Evolutionary conservation across 2,888 invertebrate genomes (phyloP), one percentile per base, ranked within the genome.

Genomic region (Caenorhabditis drosophilae): DNA sequence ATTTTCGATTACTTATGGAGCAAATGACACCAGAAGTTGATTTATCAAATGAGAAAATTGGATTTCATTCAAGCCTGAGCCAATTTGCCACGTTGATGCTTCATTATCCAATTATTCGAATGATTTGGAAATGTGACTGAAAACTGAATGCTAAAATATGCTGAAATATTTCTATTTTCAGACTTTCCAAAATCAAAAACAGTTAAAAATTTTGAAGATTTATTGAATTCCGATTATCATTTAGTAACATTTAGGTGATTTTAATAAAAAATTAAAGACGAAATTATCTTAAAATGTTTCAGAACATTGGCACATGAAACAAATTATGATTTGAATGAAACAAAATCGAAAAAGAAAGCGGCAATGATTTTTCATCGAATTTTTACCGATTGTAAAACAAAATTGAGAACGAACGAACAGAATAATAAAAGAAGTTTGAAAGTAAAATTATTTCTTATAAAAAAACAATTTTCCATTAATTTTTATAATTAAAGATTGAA

Each of bases 1-100:
- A 89, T 16, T 97, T 96, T 85, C 89, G 89, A 58, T 80, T 93
- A 23, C 77, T 94, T 4, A 84, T 97, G 25, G 91, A 95, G 84
- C 69, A 70, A 2, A 50, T 70, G 66, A 26, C 55, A 35, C 22
- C 38, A 1, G 34, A 26, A 12, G 36, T 40, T 2, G 40, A 53
- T 11, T 27, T 27, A 18, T 26, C 45, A 18, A 53, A 54, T 11
- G 66, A 60, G 35, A 25, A 63, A 55, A 62, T 74, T 31, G 83
- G 79, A n/a, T 79, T 75, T 66, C 77, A 78, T 36, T 78, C 82
- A 1, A 49, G 70, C 23, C 52, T 62, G 16, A 77, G 75, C 11
- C 68, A 77, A 20, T 53, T 62, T 1, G 59, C 71, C n/a, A 70
- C 73, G 11, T 69, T 67, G 48, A 53, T 58, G 12, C 60, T 82